Evolutionary conservation across 2,888 invertebrate genomes (phyloP), one percentile per base, ranked within the genome.

Genomic region (Operophtera brumata): DNA sequence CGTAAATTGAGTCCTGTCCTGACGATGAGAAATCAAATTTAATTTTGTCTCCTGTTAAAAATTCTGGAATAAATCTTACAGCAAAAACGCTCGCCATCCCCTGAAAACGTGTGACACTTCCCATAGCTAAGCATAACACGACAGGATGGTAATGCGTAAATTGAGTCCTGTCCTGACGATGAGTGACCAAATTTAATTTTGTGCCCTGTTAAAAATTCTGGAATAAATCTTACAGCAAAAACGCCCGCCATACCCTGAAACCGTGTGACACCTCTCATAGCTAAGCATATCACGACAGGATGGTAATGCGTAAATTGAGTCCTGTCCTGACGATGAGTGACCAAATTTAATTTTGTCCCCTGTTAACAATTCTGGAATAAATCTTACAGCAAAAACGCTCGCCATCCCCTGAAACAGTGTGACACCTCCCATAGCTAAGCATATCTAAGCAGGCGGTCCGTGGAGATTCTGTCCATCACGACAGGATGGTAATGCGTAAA

Each of bases 131-230:
- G 32, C 54, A 49, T 36, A 54, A 52, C 58, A 49, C n/a, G n/a
- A n/a, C 52, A 56, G 47, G 26, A 54, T 44, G 56, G 46, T 47
- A 47, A 51, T 47, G 48, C 52, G 48, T 13, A 34, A 37, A 44
- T 54, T 51, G 51, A 59, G 55, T 40, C 48, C 54, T 37, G 40
- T 47, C 42, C 59, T 49, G 54, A 47, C 44, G 62, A 47, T 20
- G 20, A n/a, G 20, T 20, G 2, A 20, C 20, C n/a, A n/a, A 20
- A 20, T 20, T 20, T 20, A 2, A 2, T 20, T 20, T 3, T 20
- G 2, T 3, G 2, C 20, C 2, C 20, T 3, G 20, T 3, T 3
- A 20, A 20, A 20, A 20, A 20, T 3, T 4, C 30, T 8, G 10
- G 30, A 30, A 30, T 8, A 30, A 6, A 9, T 9, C 8, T 30